A percentile compares a stretch with the other conserved stretches of the same genome.
These are phyloP conservation scores for Heliopora coerulea DNA, from an alignment of 92 coral and sea anemone species.

Conservation along the genomic window DNA sequence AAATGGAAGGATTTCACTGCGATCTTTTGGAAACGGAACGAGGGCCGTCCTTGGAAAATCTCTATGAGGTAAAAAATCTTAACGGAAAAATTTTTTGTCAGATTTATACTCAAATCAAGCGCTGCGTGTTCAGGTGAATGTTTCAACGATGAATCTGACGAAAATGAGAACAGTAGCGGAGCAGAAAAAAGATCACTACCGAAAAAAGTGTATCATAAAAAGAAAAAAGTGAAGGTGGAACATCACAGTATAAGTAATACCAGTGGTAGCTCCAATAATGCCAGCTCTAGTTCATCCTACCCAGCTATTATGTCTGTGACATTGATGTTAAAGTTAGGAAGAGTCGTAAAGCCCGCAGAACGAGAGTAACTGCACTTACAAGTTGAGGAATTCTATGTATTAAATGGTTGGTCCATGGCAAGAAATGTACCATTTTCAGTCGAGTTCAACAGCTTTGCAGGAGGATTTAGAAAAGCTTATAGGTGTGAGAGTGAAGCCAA, in stretches of 20 bases:
- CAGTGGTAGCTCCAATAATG: not conserved
- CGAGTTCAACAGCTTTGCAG: not conserved
- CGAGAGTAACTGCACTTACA: not conserved
- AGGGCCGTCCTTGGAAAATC: constrained; percentile 22
- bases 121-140: not conserved
- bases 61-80: constrained; percentile 6
- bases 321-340: constrained; percentile 13
- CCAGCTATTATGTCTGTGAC: constrained; percentile 21
- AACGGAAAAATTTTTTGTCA: constrained; percentile 18
- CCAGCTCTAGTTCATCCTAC: not conserved
- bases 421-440: not conserved
- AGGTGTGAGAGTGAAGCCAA: constrained; percentile 1
- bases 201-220: no score
- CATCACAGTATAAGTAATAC: no score
- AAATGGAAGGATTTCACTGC: constrained; percentile 1
- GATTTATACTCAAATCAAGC: not conserved
- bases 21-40: constrained; percentile 12
- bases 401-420: constrained; percentile 1
- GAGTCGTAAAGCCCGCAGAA: constrained; percentile 9
- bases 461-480: constrained; percentile 20
- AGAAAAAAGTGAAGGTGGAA: no score
- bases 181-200: not conserved
- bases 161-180: no score
- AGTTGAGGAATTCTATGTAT: not conserved
- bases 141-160: not conserved